Evolutionary conservation across 2,113 vertebrate genomes (phyloP).

Genomic region (Sturnira hondurensis): DNA sequence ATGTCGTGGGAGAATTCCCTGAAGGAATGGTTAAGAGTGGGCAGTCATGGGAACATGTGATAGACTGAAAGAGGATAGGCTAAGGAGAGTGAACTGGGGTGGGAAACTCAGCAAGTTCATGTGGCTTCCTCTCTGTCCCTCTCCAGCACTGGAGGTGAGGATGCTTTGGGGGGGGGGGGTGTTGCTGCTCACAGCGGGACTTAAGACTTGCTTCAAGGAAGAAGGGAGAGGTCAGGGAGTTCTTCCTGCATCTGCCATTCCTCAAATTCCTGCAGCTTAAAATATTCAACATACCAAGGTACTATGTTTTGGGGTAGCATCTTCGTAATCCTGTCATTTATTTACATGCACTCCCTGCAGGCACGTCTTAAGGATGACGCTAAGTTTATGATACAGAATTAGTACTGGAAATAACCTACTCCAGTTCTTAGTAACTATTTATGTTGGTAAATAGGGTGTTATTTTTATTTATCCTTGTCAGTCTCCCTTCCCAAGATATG

Average conservation of each 20-base stretch:
- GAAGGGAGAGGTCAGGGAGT: neutral
- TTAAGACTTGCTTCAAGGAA: neutral
- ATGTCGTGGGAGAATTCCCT: neutral
- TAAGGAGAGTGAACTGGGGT: neutral
- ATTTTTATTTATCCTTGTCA: neutral
- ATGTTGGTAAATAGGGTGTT: neutral
- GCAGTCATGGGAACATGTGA: no score
- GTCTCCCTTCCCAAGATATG: neutral
- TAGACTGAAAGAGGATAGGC: neutral
- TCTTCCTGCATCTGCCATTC: neutral
- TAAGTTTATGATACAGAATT: neutral
- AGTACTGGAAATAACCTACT: neutral
- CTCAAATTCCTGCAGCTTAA: neutral
- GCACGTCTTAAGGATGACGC: fast-evolving
- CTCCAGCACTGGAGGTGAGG: neutral
- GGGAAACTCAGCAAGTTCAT: neutral
- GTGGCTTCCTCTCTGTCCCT: neutral
- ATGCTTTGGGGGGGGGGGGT: neutral
- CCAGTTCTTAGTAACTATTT: neutral
- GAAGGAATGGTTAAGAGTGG: neutral
- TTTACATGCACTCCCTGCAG: neutral
- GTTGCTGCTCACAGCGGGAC: neutral
- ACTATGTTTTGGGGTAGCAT: neutral
- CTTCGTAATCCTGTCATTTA: neutral
- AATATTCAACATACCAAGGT: neutral